Evolutionary conservation across 2,888 invertebrate species (phyloP).

Genomic region (Diabrotica balteata): DNA sequence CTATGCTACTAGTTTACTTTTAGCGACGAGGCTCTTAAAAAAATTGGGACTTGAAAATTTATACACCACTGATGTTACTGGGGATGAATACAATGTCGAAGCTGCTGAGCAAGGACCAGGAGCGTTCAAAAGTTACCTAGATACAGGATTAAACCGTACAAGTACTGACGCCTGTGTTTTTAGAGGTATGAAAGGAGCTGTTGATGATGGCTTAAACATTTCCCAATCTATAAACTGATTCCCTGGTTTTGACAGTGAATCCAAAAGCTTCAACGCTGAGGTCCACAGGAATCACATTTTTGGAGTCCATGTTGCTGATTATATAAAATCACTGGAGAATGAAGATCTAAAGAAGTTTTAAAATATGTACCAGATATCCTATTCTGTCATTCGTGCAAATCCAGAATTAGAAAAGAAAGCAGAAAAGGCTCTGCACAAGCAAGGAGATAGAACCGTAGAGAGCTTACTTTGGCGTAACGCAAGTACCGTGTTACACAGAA

Average conservation of each 20-base stretch:
- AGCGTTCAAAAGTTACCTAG: constrained; percentile 76
- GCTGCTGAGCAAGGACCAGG: too few species aligned
- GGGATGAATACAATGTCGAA: constrained; percentile 96
- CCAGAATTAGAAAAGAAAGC: constrained; percentile 70
- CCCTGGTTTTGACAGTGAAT: constrained; percentile 94
- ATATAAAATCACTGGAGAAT: constrained; percentile 92
- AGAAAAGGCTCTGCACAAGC: constrained; percentile 65
- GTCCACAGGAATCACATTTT: constrained; percentile 97
- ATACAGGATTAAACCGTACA: too few species aligned
- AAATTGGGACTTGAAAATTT: constrained; percentile 88
- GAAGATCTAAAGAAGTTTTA: constrained; percentile 98
- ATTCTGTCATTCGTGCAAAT: constrained; percentile 88
- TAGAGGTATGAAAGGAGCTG: too few species aligned
- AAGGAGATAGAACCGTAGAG: constrained; percentile 90
- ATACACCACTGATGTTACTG: constrained; percentile 90
- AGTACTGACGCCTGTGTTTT: too few species aligned
- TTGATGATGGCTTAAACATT: too few species aligned
- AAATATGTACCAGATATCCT: constrained; percentile 93
- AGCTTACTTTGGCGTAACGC: constrained; percentile 88
- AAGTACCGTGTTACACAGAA: constrained; percentile 93
- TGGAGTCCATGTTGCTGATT: constrained; percentile 96
- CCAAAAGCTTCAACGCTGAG: constrained; percentile 94
- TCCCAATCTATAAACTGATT: constrained; percentile 67
- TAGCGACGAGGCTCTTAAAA: constrained; percentile 92
- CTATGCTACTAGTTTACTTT: constrained; percentile 97